A percentile compares a stretch with the other conserved stretches of the same genome.
Conservation (phyloP, 2,113 vertebrate genomes). For the Monarcha castaneiventris region DNA sequence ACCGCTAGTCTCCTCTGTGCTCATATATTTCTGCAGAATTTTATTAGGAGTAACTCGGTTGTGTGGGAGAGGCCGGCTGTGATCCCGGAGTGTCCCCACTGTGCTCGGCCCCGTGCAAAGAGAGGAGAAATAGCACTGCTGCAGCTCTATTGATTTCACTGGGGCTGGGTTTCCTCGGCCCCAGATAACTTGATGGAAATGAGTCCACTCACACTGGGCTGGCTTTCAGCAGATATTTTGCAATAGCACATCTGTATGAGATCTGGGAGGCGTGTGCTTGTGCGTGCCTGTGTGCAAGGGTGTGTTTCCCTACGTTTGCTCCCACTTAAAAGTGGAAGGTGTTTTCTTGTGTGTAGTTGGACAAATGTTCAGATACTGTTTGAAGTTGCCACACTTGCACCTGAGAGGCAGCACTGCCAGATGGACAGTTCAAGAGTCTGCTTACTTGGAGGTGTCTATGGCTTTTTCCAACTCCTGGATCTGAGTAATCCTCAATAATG, state of each 20-base stretch:
- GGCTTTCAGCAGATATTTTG: not conserved
- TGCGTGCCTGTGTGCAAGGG: accelerated
- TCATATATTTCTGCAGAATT: not conserved
- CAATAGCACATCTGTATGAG: not conserved
- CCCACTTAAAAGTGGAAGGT: not conserved
- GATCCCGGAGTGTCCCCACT: not conserved
- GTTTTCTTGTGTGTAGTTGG: not conserved
- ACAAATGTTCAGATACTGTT: accelerated
- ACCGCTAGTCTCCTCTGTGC: not conserved
- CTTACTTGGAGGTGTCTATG: not conserved
- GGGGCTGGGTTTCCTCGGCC: not conserved
- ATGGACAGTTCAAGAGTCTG: not conserved
- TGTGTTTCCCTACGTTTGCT: not conserved
- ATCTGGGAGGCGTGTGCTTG: accelerated
- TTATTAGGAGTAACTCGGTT: not conserved
- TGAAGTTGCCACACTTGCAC: accelerated
- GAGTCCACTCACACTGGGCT: not conserved
- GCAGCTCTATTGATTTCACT: not conserved
- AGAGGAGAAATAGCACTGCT: not conserved
- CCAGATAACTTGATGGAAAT: not conserved
- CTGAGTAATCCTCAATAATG: not conserved
- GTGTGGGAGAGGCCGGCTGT: not conserved
- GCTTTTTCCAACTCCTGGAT: not conserved
- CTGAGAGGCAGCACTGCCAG: not conserved
- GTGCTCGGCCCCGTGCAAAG: not conserved